These are phyloP conservation scores for Drosophila azteca DNA, from an alignment of 1,140 invertebrate species.

Conservation along the genomic window DNA sequence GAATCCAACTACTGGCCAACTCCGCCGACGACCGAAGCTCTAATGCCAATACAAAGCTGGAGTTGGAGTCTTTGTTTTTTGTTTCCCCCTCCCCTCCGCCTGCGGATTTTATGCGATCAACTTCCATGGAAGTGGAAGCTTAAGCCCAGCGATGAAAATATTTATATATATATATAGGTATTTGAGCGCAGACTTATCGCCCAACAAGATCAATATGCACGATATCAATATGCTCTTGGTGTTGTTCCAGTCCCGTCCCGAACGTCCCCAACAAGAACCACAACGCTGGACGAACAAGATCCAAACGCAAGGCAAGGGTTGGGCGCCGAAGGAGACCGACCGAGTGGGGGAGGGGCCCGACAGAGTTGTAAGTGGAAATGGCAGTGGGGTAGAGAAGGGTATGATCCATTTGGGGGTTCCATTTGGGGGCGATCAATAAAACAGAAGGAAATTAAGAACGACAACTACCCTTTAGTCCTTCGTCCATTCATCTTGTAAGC, in stretches of 20 bases:
- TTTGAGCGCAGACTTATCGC: slow-evolving; percentile 73
- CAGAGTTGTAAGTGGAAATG: too few species aligned
- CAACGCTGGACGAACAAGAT: slow-evolving; percentile 13
- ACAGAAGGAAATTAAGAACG: too few species aligned
- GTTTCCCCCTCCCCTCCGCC: slow-evolving; percentile 11
- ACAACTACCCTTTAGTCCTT: too few species aligned
- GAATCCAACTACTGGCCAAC: slow-evolving; percentile 66
- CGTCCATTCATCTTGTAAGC: too few species aligned
- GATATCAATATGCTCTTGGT: slow-evolving; percentile 80
- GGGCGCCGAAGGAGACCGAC: background rate
- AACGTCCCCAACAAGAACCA: slow-evolving; percentile 32
- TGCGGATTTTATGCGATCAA: slow-evolving; percentile 64
- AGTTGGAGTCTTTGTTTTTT: slow-evolving; percentile 42
- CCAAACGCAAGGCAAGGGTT: background rate
- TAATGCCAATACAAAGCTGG: slow-evolving; percentile 52
- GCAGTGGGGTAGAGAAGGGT: background rate
- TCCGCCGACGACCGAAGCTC: slow-evolving; percentile 56
- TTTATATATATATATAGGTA: slow-evolving; percentile 72
- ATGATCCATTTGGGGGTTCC: too few species aligned
- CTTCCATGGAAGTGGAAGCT: slow-evolving; percentile 81
- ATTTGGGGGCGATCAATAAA: background rate
- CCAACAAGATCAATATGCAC: slow-evolving; percentile 83
- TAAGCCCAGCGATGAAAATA: slow-evolving; percentile 72
- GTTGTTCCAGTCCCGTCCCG: slow-evolving; percentile 35
- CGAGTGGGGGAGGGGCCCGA: background rate